These are phyloP conservation scores for Sinocyclocheilus anophthalmus DNA, from an alignment of 2,113 vertebrate genomes.

Conservation along the genomic window DNA sequence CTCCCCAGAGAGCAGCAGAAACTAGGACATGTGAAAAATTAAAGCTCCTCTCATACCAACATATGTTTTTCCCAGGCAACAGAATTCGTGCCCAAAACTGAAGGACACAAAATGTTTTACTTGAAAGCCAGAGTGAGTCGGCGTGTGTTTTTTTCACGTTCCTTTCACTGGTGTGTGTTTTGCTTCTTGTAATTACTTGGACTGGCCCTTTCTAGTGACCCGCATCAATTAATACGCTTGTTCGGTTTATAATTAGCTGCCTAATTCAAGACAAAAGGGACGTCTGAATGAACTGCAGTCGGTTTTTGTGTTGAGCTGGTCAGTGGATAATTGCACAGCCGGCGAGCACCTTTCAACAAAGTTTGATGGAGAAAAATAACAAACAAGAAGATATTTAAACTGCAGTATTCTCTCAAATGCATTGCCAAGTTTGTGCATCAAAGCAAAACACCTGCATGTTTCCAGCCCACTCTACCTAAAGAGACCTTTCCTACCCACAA, in stretches of 20 bases:
- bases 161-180: slow-evolving; percentile 34
- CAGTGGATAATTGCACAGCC: slow-evolving; percentile 54
- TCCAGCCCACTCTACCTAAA: slow-evolving; percentile 10
- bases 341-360: slow-evolving; percentile 35
- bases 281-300: slow-evolving; percentile 29
- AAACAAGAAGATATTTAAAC: background rate
- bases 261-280: slow-evolving; percentile 56
- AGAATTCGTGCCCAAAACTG: slow-evolving; percentile 40
- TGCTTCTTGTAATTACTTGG: slow-evolving; percentile 52
- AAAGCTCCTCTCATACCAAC: slow-evolving; percentile 72
- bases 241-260: slow-evolving; percentile 58
- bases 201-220: slow-evolving; percentile 55
- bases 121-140: slow-evolving; percentile 20
- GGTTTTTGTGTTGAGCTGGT: slow-evolving; percentile 50
- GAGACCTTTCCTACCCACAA: background rate
- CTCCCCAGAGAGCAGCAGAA: slow-evolving; percentile 59
- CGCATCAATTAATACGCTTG: slow-evolving; percentile 55
- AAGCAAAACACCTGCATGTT: background rate
- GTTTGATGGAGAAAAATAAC: slow-evolving; percentile 13
- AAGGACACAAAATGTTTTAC: slow-evolving; percentile 46
- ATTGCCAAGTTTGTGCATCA: slow-evolving; percentile 22
- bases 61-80: slow-evolving; percentile 71
- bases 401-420: slow-evolving; percentile 25
- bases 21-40: slow-evolving; percentile 79
- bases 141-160: background rate